These are phyloP conservation scores for Percopsis omiscomaycus DNA, from an alignment of 2,797 vertebrate species.

Conservation along the genomic window DNA sequence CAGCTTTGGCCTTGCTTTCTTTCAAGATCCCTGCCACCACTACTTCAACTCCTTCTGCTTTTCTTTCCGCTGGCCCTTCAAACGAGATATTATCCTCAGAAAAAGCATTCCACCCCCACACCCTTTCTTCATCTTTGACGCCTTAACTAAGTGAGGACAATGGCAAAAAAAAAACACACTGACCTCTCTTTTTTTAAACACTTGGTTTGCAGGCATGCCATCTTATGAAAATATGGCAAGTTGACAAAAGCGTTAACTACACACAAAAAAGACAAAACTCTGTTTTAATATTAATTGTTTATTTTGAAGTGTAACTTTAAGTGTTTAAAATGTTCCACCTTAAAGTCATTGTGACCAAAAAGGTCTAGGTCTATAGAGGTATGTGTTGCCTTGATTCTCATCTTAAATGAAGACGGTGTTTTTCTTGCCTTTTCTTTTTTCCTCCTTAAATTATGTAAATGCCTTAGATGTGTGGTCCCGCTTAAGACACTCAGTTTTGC, in stretches of 20 bases:
- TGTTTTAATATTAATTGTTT: not conserved
- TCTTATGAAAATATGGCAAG: slow-evolving; percentile 54
- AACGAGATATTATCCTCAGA: slow-evolving; percentile 89
- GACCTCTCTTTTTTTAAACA: slow-evolving; percentile 66
- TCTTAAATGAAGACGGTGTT: slow-evolving; percentile 81
- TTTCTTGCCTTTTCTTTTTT: slow-evolving; percentile 60
- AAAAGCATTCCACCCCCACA: slow-evolving; percentile 70
- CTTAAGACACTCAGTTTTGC: slow-evolving; percentile 99
- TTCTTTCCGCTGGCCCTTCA: slow-evolving; percentile 82
- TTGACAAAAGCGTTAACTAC: slow-evolving; percentile 39
- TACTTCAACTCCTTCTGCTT: slow-evolving; percentile 86
- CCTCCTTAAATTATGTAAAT: slow-evolving; percentile 98
- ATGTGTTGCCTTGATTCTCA: slow-evolving; percentile 77
- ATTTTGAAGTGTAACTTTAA: no score
- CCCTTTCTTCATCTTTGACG: slow-evolving; percentile 70
- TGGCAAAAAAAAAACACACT: slow-evolving; percentile 54
- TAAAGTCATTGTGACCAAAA: not conserved
- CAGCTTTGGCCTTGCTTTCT: slow-evolving; percentile 98
- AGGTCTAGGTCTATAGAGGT: slow-evolving; percentile 69
- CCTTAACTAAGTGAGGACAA: slow-evolving; percentile 76
- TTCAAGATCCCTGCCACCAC: slow-evolving; percentile 89
- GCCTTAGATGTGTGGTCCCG: slow-evolving; percentile 98
- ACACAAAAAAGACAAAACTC: slow-evolving; percentile 50
- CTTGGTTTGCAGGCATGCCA: slow-evolving; percentile 55
- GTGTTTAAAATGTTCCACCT: no score